A percentile compares a stretch with the other conserved stretches of the same genome.
Evolutionary conservation across 1,140 invertebrate species (phyloP).

Genomic region (Drosophila albomicans): DNA sequence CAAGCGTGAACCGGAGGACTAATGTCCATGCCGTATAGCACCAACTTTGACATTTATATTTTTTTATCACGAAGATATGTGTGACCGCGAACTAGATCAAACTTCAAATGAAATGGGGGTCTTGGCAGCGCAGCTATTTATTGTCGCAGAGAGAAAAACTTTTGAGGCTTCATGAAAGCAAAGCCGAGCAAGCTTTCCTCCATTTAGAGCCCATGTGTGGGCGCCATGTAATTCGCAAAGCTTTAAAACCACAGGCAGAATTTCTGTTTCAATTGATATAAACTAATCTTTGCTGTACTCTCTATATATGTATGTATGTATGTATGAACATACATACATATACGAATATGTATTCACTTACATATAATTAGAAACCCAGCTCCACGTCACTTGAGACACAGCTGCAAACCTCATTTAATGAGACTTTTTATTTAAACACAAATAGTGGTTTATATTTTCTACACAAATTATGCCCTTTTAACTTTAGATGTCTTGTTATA

Average conservation of each 20-base stretch:
- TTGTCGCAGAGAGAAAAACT: constrained; percentile 19
- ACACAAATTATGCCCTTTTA: not conserved
- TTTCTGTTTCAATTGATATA: constrained; percentile 31
- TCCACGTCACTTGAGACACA: constrained; percentile 18
- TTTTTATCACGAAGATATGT: not conserved
- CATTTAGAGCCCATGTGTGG: not conserved
- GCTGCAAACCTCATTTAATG: constrained; percentile 18
- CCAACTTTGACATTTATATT: constrained; percentile 53
- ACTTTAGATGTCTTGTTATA: not conserved
- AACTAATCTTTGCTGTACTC: constrained; percentile 24
- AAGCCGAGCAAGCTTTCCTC: constrained; percentile 23
- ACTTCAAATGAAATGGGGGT: constrained; percentile 27
- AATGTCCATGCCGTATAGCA: constrained; percentile 70
- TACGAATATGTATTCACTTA: too few relatives aligned
- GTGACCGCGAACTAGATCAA: constrained; percentile 6
- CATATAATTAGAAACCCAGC: not conserved
- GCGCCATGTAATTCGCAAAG: constrained; percentile 5
- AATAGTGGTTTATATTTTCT: not conserved
- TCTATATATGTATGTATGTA: not conserved
- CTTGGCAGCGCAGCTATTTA: constrained; percentile 11
- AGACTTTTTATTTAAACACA: constrained; percentile 27
- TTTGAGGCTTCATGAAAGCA: constrained; percentile 40
- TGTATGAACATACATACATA: not conserved
- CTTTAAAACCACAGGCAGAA: constrained; percentile 20
- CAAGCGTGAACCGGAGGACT: constrained; percentile 86